phyloP scores from a whole-genome alignment of 2,888 invertebrate species.

The Ectropis crepuscularia region DNA sequence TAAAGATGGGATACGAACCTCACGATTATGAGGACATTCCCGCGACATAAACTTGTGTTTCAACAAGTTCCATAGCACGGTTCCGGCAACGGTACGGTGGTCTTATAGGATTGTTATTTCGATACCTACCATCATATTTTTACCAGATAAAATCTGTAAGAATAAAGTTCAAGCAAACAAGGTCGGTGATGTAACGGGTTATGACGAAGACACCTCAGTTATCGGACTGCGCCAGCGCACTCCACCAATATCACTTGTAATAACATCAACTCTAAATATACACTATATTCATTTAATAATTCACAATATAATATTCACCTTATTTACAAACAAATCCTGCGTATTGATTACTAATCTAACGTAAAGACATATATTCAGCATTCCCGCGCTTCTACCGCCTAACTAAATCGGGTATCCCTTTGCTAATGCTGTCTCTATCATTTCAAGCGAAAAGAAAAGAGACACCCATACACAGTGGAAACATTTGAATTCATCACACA shows the following conservation, averaged over 20 bases:
- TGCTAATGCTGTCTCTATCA: too few relatives aligned
- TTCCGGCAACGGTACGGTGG: background rate
- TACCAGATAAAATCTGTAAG: constrained; percentile 42
- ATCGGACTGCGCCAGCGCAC: constrained; percentile 50
- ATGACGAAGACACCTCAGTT: constrained; percentile 67
- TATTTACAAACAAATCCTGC: background rate
- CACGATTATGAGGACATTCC: too few relatives aligned
- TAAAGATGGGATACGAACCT: too few relatives aligned
- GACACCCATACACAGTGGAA: too few relatives aligned
- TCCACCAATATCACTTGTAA: constrained; percentile 42
- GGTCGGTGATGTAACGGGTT: constrained; percentile 76
- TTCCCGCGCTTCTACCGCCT: too few relatives aligned
- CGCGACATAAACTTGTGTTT: too few relatives aligned
- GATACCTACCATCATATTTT: constrained; percentile 3
- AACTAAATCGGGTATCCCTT: too few relatives aligned
- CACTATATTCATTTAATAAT: constrained; percentile 43
- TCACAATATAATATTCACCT: background rate
- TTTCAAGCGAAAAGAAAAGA: too few relatives aligned
- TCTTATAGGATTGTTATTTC: background rate
- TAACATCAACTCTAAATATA: constrained; percentile 40
- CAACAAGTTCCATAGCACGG: background rate
- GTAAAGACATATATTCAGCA: background rate
- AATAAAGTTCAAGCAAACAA: constrained; percentile 76
- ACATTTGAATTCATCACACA: too few relatives aligned
- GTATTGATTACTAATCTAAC: background rate